Evolutionary conservation across 2,113 vertebrate genomes (phyloP).

Genomic region (Podocnemis expansa): DNA sequence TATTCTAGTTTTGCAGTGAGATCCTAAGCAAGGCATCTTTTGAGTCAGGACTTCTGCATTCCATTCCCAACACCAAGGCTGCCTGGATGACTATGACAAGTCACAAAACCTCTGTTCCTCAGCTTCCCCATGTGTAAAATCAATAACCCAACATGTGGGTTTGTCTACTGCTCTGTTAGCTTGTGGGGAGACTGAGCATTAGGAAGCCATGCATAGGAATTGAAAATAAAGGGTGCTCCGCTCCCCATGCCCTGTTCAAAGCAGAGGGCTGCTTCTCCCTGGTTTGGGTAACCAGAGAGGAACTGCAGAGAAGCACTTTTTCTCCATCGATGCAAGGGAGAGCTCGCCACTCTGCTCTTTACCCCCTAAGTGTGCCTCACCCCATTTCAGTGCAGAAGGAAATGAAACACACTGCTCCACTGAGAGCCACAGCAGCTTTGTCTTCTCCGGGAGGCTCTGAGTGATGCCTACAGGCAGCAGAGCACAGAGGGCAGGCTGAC

Average conservation of each 20-base stretch:
- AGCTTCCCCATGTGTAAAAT: neutral
- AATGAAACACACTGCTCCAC: neutral
- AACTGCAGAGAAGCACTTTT: too few species aligned
- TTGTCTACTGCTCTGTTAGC: neutral
- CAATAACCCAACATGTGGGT: neutral
- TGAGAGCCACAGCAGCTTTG: neutral
- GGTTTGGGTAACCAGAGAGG: neutral
- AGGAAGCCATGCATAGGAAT: neutral
- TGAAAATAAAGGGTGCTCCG: neutral
- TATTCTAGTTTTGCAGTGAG: rapidly evolving
- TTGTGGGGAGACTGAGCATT: neutral
- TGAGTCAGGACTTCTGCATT: neutral
- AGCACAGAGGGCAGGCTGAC: neutral
- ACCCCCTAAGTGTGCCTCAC: neutral
- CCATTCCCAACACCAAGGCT: neutral
- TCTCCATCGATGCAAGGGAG: too few species aligned
- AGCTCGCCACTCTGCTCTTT: neutral
- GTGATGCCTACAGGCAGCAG: neutral
- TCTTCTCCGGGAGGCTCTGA: too few species aligned
- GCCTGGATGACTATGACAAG: neutral
- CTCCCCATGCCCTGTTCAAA: neutral
- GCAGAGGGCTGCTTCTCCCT: too few species aligned
- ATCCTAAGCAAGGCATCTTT: neutral
- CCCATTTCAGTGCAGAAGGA: neutral
- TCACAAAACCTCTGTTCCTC: neutral